Conservation (phyloP, 1,140 invertebrate species). For the Euura lappo region DNA sequence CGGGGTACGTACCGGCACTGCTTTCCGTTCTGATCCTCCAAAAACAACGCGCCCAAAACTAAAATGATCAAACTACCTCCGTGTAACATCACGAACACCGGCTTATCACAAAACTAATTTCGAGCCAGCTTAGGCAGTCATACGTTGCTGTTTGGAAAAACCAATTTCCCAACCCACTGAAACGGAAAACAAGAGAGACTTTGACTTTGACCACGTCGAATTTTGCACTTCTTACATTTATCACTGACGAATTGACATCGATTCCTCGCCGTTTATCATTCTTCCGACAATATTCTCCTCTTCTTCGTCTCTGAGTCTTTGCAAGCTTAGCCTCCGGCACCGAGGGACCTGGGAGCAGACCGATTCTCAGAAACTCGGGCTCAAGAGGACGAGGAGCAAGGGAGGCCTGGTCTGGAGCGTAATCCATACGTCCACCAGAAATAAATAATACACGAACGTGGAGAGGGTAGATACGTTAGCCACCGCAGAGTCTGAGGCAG, state of each 20-base stretch:
- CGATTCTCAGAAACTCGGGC: conserved; percentile 11
- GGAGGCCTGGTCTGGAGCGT: conserved; percentile 28
- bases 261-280: no score
- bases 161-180: no score
- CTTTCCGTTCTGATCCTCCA: not conserved
- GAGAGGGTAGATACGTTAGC: conserved; percentile 18
- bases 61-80: no score
- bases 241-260: no score
- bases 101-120: no score
- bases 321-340: not conserved
- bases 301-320: not conserved
- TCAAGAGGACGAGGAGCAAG: conserved; percentile 22
- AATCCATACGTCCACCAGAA: conserved; percentile 47
- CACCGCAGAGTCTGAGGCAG: conserved; percentile 22
- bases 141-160: no score
- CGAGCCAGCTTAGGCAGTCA: no score
- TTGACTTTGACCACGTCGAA: no score
- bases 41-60: not conserved
- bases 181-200: not conserved
- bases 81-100: no score
- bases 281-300: not conserved
- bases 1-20: not conserved
- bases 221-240: no score
- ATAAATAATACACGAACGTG: conserved; percentile 50
- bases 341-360: not conserved